A percentile compares a stretch with the other conserved stretches of the same genome.
Evolutionary conservation across 2,797 vertebrate species (phyloP).

Genomic region (Xiphorhynchus erythropygius): DNA sequence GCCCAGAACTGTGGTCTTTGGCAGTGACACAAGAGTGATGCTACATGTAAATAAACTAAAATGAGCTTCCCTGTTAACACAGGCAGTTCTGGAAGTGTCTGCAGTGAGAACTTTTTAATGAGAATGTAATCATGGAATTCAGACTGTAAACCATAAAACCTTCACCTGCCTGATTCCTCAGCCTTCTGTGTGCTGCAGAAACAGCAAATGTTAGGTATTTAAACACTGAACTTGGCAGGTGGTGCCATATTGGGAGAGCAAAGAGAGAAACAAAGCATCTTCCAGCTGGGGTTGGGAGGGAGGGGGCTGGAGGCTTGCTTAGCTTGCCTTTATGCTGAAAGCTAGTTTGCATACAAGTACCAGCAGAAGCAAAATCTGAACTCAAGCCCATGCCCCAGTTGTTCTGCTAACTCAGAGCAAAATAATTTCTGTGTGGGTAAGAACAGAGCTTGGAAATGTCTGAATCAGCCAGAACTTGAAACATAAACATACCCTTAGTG

Average conservation of each 20-base stretch:
- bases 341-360: background rate
- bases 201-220: background rate
- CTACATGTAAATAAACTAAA: background rate
- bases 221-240: background rate
- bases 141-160: background rate
- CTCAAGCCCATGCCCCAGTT: background rate
- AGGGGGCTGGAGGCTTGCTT: background rate
- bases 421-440: background rate
- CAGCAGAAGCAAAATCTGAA: slow-evolving; percentile 1
- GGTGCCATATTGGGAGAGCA: background rate
- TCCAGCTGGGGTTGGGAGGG: background rate
- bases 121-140: background rate
- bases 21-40: background rate
- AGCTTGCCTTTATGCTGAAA: background rate
- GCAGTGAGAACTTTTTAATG: background rate
- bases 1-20: background rate
- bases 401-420: background rate
- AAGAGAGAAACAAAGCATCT: background rate
- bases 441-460: background rate
- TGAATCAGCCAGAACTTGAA: slow-evolving; percentile 5
- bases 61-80: background rate
- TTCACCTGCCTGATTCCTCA: slow-evolving; percentile 4
- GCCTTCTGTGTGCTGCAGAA: background rate
- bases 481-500: background rate
- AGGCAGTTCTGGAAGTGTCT: background rate